A percentile compares a stretch with the other conserved stretches of the same genome.
Evolutionary conservation across 1,140 invertebrate genomes (phyloP).

Genomic region (Drosophila ambigua): DNA sequence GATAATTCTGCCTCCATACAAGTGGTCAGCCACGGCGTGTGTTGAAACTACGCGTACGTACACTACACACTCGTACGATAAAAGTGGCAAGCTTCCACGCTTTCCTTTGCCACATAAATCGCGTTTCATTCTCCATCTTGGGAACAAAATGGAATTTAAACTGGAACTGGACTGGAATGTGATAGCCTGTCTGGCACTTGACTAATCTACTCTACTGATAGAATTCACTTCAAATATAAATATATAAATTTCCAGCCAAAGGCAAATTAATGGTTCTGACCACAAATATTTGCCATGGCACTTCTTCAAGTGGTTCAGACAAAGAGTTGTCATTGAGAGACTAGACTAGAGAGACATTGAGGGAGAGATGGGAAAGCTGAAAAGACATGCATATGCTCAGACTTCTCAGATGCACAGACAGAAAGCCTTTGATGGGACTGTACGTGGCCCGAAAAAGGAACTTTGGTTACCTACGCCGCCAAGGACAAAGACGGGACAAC

Average conservation of each 20-base stretch:
- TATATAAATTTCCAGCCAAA: slow-evolving; percentile 19
- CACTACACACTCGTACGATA: not conserved
- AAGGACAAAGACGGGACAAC: slow-evolving; percentile 44
- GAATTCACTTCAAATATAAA: slow-evolving; percentile 19
- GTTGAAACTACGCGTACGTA: slow-evolving; percentile 1
- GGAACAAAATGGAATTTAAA: not conserved
- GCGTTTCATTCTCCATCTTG: not conserved
- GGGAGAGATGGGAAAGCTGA: too few species aligned
- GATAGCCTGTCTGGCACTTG: slow-evolving; percentile 32
- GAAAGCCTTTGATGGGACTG: slow-evolving; percentile 22
- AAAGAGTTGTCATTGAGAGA: too few species aligned
- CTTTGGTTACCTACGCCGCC: slow-evolving; percentile 37
- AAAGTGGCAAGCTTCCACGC: not conserved
- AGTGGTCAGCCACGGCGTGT: slow-evolving; percentile 11
- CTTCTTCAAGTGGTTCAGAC: slow-evolving; percentile 30
- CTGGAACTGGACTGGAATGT: slow-evolving; percentile 13
- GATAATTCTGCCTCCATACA: slow-evolving; percentile 19
- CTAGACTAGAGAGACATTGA: too few species aligned
- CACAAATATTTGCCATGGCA: slow-evolving; percentile 29
- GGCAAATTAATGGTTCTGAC: slow-evolving; percentile 43
- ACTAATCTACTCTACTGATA: slow-evolving; percentile 34
- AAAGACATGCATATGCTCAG: too few species aligned
- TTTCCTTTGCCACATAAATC: not conserved
- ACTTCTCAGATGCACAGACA: not conserved
- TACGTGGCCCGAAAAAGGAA: slow-evolving; percentile 11